Base-by-base conservation (phyloP, 1,140 invertebrate genomes). In the Aphis craccivora region DNA sequence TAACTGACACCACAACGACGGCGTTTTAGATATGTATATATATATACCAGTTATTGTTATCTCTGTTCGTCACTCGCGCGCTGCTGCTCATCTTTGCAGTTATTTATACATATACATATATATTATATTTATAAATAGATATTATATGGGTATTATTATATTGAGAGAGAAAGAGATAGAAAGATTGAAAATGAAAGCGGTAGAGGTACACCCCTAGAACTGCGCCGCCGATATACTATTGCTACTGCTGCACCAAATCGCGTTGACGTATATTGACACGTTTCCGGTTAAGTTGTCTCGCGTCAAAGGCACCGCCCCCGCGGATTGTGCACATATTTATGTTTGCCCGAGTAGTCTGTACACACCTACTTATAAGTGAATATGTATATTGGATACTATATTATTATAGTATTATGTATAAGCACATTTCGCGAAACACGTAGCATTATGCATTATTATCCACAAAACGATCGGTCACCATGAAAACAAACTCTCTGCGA, bases 221-320 rank as follows among this genome's bases (percentile, higher is more conserved):
- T 23, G 37, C 55, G 25, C 51, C 89, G 37, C 55, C 11, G 53
- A 67, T 60, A 60, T 60, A 30, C 37, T 25, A 22, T n/a, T 35
- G 76, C 22, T 60, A 60, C 55, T 60, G 25, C 6, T 83, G 35
- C 43, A 30, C n/a, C 30, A n/a, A n/a, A 83, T 83, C 11, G 76
- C 76, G 67, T 55, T 93, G 91, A 93, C 91, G 91, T 55, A 48
- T 55, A 86, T 37, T 93, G 91, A 93, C 91, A 93, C 91, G 81
- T 93, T 93, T 93, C 91, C 91, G 91, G 91, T 93, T 93, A 93
- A 93, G 91, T 93, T 93, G 91, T 86, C 48, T 25, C 91, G 91
- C 23, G 51, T 86, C 91, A 92, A 93, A 93, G 91, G 91, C 48
- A 23, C 91, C 91, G 91, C 43, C 60, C 51, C 60, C 40, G 84